Conservation (phyloP, 2,113 vertebrate species). For the Capra hircus region DNA sequence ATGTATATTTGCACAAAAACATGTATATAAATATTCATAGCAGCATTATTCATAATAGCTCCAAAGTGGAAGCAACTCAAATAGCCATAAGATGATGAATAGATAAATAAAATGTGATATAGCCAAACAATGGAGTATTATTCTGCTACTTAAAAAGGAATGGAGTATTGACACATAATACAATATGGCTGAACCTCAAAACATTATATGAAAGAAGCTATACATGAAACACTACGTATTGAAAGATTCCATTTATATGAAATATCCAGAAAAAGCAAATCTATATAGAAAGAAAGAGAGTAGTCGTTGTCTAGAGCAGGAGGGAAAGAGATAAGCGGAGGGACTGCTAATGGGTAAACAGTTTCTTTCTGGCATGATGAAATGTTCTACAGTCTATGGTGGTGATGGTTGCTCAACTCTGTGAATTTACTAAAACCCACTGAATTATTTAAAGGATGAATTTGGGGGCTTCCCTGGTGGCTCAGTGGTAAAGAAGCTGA, state of each 20-base stretch:
- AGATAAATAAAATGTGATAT: not conserved
- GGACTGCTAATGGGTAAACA: not conserved
- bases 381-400: not conserved
- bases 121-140: not conserved
- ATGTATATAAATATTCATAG: not conserved
- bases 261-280: not conserved
- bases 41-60: not conserved
- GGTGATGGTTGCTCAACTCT: not conserved
- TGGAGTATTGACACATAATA: not conserved
- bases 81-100: not conserved
- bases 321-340: not conserved
- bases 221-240: not conserved
- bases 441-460: not conserved
- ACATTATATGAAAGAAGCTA: not conserved
- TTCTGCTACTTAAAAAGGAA: not conserved
- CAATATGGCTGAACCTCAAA: not conserved
- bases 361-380: not conserved
- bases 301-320: not conserved
- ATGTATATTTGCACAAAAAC: not conserved
- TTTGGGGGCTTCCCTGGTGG: not conserved
- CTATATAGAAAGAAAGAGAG: not conserved
- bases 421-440: not conserved
- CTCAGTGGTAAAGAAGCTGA: not conserved
- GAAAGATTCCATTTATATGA: not conserved
- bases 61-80: not conserved